Conservation (phyloP, 1,140 invertebrate species). For the Pseudomyrmex sp. region DNA sequence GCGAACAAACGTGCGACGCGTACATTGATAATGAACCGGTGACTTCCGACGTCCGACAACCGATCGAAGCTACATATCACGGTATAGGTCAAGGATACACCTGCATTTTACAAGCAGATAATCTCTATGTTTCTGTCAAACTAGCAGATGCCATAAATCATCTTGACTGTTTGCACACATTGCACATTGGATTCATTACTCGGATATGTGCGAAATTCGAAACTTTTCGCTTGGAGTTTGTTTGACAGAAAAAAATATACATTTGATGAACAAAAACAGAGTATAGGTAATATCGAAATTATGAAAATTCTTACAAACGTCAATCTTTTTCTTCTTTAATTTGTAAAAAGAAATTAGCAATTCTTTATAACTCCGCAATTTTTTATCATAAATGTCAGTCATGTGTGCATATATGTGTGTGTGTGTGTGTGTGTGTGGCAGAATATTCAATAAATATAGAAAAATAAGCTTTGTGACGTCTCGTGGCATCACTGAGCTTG, state of each 20-base stretch:
- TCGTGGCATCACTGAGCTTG: constrained; percentile 27
- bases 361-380: constrained; percentile 9
- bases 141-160: constrained; percentile 40
- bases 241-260: no score
- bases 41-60: constrained; percentile 34
- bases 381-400: constrained; percentile 8
- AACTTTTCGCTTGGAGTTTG: no score
- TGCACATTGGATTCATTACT: background rate
- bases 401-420: background rate
- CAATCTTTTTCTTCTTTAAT: background rate
- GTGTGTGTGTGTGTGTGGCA: background rate
- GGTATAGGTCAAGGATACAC: constrained; percentile 68
- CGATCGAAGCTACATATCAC: constrained; percentile 67
- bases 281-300: background rate
- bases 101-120: constrained; percentile 52
- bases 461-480: constrained; percentile 18
- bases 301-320: background rate
- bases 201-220: background rate
- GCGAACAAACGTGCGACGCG: background rate
- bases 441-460: constrained; percentile 41
- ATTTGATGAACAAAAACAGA: no score
- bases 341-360: background rate
- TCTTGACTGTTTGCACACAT: background rate
- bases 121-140: constrained; percentile 37
- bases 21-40: constrained; percentile 46